Evolutionary conservation across 2,113 vertebrate species (phyloP).

Genomic region (Orcinus orca): DNA sequence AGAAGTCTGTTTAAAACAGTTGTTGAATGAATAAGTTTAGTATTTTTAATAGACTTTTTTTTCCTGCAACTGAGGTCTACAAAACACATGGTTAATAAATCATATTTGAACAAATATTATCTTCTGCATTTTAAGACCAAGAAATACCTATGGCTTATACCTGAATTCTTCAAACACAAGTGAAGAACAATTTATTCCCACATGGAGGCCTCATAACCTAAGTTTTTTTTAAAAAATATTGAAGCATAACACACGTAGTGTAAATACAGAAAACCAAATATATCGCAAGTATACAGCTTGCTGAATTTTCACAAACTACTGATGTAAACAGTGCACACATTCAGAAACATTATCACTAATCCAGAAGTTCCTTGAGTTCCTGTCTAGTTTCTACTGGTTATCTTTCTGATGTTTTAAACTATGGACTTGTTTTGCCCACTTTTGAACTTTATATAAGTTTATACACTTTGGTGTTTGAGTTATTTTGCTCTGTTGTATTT

Average conservation of each 20-base stretch:
- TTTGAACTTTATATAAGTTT: neutral
- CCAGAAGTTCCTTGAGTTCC: neutral
- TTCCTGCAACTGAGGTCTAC: neutral
- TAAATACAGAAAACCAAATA: neutral
- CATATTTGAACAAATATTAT: neutral
- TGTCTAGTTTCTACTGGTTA: neutral
- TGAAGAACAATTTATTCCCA: neutral
- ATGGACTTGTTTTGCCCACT: neutral
- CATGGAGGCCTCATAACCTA: fast-evolving
- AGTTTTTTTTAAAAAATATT: neutral
- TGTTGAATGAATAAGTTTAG: neutral
- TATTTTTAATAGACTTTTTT: neutral
- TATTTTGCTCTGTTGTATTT: neutral
- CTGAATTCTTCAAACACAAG: neutral
- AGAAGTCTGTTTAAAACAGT: neutral
- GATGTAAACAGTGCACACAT: neutral
- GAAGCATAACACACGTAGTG: neutral
- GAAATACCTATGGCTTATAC: neutral
- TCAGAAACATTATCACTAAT: neutral
- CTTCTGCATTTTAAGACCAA: neutral
- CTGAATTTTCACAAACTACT: neutral
- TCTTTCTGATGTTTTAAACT: neutral
- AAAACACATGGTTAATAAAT: neutral
- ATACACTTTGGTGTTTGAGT: neutral
- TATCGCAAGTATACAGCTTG: neutral